Conservation (phyloP, 2,888 invertebrate genomes). For the Apamea sordens region DNA sequence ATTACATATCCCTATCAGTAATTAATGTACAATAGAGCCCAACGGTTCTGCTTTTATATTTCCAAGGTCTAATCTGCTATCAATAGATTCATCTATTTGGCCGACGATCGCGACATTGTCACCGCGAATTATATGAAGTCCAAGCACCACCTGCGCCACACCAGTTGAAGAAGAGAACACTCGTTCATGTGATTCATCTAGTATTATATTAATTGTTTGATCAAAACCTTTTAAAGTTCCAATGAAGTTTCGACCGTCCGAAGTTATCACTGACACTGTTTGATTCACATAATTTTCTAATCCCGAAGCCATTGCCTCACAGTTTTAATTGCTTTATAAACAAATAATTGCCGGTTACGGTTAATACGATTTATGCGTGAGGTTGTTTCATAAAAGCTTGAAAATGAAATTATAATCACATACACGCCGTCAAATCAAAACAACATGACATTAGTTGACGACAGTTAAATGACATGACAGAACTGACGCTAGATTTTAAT, state of each 20-base stretch:
- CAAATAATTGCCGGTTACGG: background rate
- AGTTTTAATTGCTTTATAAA: constrained; percentile 11
- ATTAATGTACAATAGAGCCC: constrained; percentile 95
- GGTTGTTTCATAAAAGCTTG: constrained; percentile 3
- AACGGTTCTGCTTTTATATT: constrained; percentile 96
- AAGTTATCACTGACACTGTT: constrained; percentile 98
- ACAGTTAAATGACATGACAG: background rate
- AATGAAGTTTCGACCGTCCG: constrained; percentile 98
- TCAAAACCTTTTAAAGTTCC: constrained; percentile 99
- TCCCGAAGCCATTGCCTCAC: constrained; percentile 93
- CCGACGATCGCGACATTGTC: constrained; percentile 98
- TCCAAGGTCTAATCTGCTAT: constrained; percentile 94
- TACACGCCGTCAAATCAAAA: constrained; percentile 48
- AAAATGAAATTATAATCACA: constrained; percentile 12
- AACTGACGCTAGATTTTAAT: background rate
- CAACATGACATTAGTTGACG: constrained; percentile 17
- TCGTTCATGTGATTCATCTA: constrained; percentile 99
- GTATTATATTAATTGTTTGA: constrained; percentile 99
- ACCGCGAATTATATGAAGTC: constrained; percentile 99
- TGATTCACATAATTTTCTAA: constrained; percentile 97
- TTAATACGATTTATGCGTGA: background rate
- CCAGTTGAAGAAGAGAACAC: constrained; percentile 98
- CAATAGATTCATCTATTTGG: constrained; percentile 95
- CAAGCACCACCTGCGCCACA: constrained; percentile 96
- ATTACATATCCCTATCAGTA: constrained; percentile 79